phyloP scores from a whole-genome alignment of 2,113 vertebrate genomes.

The Cryptotis parvus region DNA sequence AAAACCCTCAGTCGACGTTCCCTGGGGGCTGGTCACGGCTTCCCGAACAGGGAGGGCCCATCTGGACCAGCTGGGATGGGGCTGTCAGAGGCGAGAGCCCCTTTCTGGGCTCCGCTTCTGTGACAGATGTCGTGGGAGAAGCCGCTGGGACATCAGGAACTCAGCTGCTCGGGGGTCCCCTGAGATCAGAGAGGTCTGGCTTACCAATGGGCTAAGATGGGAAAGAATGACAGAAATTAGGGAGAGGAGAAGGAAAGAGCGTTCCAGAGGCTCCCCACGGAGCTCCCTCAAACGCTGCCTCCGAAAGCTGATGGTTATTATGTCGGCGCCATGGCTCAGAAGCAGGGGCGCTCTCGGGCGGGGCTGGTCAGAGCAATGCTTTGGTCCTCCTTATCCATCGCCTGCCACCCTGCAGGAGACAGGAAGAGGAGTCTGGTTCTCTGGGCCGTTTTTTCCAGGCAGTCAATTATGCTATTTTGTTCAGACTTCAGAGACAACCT shows the following conservation, averaged over 20 bases:
- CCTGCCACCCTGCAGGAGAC: not conserved
- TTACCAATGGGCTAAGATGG: not conserved
- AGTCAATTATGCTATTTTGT: not conserved
- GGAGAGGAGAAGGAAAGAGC: not conserved
- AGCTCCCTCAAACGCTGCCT: not conserved
- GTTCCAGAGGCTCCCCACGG: not conserved
- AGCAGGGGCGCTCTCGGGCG: fast-evolving
- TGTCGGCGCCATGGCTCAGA: not conserved
- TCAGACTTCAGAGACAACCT: not conserved
- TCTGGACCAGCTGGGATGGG: not conserved
- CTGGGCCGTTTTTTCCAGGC: not conserved
- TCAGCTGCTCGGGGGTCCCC: not conserved
- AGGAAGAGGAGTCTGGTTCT: not conserved
- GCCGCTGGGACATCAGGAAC: not conserved
- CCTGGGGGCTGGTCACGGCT: not conserved
- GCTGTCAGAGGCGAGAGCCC: not conserved
- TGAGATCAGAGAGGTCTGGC: not conserved
- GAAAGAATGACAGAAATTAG: constrained; percentile 7
- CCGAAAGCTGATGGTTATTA: too few relatives aligned
- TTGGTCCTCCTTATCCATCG: not conserved
- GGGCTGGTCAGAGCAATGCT: not conserved
- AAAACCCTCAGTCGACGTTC: not conserved
- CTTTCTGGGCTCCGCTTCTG: not conserved
- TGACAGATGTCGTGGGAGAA: not conserved
- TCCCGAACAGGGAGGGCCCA: not conserved